Evolutionary conservation across 2,797 vertebrate species (phyloP).

Genomic region (Mormyrus proboscirostris): DNA sequence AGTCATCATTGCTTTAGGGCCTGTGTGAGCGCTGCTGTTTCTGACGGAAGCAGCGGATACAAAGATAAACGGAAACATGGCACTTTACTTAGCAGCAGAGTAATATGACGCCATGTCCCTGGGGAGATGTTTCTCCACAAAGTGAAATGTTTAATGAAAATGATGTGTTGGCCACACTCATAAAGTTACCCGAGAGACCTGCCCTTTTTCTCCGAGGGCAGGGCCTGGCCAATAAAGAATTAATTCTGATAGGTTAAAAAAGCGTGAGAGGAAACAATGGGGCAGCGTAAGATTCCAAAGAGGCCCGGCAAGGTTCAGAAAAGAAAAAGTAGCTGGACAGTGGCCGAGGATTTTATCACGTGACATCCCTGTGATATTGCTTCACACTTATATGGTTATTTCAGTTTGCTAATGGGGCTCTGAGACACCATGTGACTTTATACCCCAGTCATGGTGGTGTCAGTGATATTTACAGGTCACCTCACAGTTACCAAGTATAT

Average conservation of each 20-base stretch:
- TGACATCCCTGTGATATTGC: neutral
- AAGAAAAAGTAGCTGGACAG: neutral
- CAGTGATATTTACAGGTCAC: neutral
- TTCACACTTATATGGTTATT: neutral
- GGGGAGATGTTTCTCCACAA: neutral
- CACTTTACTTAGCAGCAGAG: neutral
- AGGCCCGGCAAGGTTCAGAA: neutral
- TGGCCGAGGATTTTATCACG: neutral
- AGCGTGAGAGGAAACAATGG: neutral
- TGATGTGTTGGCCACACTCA: neutral
- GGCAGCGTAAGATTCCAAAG: neutral
- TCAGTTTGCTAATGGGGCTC: neutral
- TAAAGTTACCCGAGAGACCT: neutral
- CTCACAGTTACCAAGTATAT: neutral
- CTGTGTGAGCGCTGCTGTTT: neutral
- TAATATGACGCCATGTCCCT: neutral
- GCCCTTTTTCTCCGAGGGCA: neutral
- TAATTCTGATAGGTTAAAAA: neutral
- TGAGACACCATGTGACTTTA: neutral
- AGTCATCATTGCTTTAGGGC: slow-evolving; percentile 6
- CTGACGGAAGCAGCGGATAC: neutral
- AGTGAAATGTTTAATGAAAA: neutral
- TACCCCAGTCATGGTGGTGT: neutral
- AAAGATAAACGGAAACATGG: neutral
- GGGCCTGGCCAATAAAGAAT: neutral